Evolutionary conservation across 2,888 invertebrate species (phyloP), one percentile per base, ranked within the genome.

Genomic region (Chorisops tibialis): DNA sequence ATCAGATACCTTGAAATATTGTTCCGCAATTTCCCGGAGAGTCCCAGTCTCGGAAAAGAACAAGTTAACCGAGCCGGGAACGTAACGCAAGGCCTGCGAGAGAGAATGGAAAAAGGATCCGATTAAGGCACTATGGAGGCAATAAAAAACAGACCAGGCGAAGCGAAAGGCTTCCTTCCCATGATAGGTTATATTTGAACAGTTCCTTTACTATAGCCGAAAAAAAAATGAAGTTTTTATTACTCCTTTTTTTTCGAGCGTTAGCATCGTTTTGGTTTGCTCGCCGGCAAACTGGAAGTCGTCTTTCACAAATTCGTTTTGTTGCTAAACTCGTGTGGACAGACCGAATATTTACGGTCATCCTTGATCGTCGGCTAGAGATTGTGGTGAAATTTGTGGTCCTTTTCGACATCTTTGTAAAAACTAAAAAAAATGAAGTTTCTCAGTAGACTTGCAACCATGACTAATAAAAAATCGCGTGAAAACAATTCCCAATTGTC

Each of bases 351-450:
- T 64, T 64, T 64, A 64, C 60, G 62, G 59, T 62, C 64, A 62
- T 62, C 62, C 64, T 61, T 60, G 64, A 64, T 64, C 56, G 64
- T 62, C 64, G 61, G 64, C 60, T 52, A 24, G 50, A 64, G 64
- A 64, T 64, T 62, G 64, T 62, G 64, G 64, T 21, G 16, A 64
- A 62, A 64, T 62, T 62, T 64, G 64, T 64, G 62, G 64, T 59
- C 37, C 18, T 39, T 59, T 30, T 30, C 30, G 30, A 30, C 30
- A 9, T 30, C 30, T 9, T n/a, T 12, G 41, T 19, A 43, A 3
- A 16, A 19, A 16, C n/a, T n/a, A n/a, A n/a, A n/a, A n/a, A n/a
- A n/a, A n/a, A n/a, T n/a, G n/a, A n/a, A n/a, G n/a, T n/a, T n/a
- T n/a, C n/a, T n/a, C n/a, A n/a, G n/a, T n/a, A n/a, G n/a, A n/a